Base-by-base conservation (phyloP, 2,113 vertebrate species). In the Tetrax tetrax region DNA sequence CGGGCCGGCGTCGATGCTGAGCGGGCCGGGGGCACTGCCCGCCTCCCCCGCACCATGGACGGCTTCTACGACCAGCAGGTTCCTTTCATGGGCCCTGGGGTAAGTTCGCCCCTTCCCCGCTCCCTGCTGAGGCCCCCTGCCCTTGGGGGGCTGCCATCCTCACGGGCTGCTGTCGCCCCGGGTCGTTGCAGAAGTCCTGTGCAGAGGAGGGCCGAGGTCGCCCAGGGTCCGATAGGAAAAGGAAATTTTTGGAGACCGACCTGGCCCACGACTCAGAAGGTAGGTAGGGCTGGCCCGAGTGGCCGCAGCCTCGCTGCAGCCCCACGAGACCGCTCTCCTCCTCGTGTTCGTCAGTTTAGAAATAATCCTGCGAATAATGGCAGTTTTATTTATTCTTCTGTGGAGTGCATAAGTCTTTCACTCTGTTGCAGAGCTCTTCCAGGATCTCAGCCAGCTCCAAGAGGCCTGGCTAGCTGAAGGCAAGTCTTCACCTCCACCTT, bases 401-500 rank as follows among this genome's bases (percentile, higher is more conserved):
- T 71, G 91, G 82, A 54, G 78, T 21, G 23, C 90, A 23, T 85
- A 82, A 96, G 87, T 94, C 82, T 97, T 95, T 92, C 94, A 89
- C 95, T 96, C 85, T 95, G 86, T 98, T 98, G 69, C 93, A 99
- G 99, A 99, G 96, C 98, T 99, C 94, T 99, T 99, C 98, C 99
- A 99, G 97, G 99, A 99, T 98, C 99, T 99, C 95, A 99, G 99
- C 97, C 99, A 99, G 97, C 98, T 99, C 75, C 99, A 99, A 91
- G 99, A 99, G 98, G 99, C 99, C 98, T 99, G 99, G 99, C 98
- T 99, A 90, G 99, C 99, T 92, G 99, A 99, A 99, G 98, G 98
- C 97, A 98, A 98, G 98, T 98, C 87, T 98, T 98, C 92, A 95
- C 95, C 93, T 95, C 88, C 6, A 5, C 51, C 9, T 96, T 96